Percentiles rank a stretch among this genome's conserved stretches.
These are phyloP conservation scores for Crotalus tigris DNA, from an alignment of 2,113 vertebrate genomes.

Conservation along the genomic window DNA sequence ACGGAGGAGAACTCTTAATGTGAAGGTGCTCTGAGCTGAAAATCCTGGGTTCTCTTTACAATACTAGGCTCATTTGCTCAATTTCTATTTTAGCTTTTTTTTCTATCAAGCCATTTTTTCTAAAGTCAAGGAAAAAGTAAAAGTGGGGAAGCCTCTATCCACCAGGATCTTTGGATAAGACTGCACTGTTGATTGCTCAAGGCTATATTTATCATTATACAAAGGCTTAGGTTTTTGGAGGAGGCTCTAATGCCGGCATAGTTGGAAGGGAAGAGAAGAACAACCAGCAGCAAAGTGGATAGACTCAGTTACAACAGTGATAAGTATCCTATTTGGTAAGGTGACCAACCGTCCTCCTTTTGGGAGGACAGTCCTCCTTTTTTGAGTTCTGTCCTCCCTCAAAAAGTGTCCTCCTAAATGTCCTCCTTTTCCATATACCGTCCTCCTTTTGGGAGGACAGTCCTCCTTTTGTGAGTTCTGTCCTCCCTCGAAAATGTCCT, in stretches of 20 bases:
- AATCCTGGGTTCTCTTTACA: neutral
- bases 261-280: neutral
- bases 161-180: neutral
- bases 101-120: neutral
- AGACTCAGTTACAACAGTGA: neutral
- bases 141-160: neutral
- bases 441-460: too few relatives aligned
- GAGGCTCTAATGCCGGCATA: neutral
- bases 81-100: neutral
- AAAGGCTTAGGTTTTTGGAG: neutral
- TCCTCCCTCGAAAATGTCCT: too few relatives aligned
- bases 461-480: too few relatives aligned
- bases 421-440: too few relatives aligned
- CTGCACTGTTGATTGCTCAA: neutral
- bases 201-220: neutral
- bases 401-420: too few relatives aligned
- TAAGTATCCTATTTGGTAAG: neutral
- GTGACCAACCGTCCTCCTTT: too few relatives aligned
- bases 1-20: neutral
- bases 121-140: neutral
- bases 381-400: too few relatives aligned
- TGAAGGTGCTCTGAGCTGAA: neutral
- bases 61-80: neutral
- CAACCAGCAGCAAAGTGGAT: neutral
- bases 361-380: too few relatives aligned